phyloP scores from a whole-genome alignment of 2,888 invertebrate genomes.

The Autographa pulchrina region DNA sequence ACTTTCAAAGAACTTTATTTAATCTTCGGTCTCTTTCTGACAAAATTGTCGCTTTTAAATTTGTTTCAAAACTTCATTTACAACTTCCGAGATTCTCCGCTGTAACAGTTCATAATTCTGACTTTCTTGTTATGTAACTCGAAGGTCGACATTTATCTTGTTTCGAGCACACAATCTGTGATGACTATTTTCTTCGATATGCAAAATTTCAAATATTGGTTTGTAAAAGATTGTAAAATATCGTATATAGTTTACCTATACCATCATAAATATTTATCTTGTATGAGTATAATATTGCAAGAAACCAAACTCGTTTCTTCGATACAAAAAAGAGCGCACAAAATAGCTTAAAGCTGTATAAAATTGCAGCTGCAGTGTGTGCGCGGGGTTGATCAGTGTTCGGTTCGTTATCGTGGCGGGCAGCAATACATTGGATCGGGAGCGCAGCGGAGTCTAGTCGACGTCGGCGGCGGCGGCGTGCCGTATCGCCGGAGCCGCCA shows the following conservation, averaged over 20 bases:
- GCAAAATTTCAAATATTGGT: not conserved
- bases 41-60: slow-evolving; percentile 60
- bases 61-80: slow-evolving; percentile 55
- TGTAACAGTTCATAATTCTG: slow-evolving; percentile 50
- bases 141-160: slow-evolving; percentile 33
- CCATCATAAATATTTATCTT: slow-evolving; percentile 10
- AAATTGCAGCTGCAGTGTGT: slow-evolving; percentile 61
- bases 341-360: slow-evolving; percentile 49
- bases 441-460: slow-evolving; percentile 70
- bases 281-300: slow-evolving; percentile 20
- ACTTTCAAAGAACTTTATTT: slow-evolving; percentile 53
- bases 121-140: slow-evolving; percentile 48
- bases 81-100: slow-evolving; percentile 50
- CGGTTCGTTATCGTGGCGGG: slow-evolving; percentile 73
- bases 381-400: slow-evolving; percentile 69
- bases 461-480: slow-evolving; percentile 71
- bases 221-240: slow-evolving; percentile 13
- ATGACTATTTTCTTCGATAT: slow-evolving; percentile 14
- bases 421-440: slow-evolving; percentile 70
- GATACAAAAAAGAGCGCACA: slow-evolving; percentile 51
- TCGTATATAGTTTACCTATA: not conserved
- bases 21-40: slow-evolving; percentile 55
- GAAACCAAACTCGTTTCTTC: slow-evolving; percentile 37
- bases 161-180: slow-evolving; percentile 6
- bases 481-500: slow-evolving; percentile 81